Conservation (phyloP, 2,888 invertebrate genomes). For the Drosophila mercatorum region DNA sequence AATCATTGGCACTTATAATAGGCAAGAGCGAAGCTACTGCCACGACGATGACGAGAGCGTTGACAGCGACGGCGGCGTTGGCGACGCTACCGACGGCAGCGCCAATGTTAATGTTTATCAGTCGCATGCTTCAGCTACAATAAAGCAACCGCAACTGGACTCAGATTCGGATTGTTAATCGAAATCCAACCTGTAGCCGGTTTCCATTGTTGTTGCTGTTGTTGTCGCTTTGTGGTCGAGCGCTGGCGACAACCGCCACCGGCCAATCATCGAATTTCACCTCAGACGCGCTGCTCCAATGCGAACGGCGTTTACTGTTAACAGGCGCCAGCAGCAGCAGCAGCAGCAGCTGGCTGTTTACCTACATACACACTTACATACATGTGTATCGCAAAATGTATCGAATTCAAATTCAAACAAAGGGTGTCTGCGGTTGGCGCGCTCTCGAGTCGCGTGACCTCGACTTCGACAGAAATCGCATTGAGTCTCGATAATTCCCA, state of each 20-base stretch:
- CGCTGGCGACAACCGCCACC: conserved; percentile 46
- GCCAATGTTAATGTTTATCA: conserved; percentile 27
- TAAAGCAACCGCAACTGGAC: conserved; percentile 46
- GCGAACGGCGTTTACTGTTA: conserved; percentile 28
- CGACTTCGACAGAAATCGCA: conserved; percentile 10
- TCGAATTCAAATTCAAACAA: conserved; percentile 46
- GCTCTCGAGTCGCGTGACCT: conserved; percentile 35
- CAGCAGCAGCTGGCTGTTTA: conserved; percentile 24
- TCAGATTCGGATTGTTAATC: conserved; percentile 28
- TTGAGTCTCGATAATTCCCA: conserved; percentile 38
- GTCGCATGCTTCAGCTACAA: conserved; percentile 26
- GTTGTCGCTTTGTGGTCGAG: conserved; percentile 46
- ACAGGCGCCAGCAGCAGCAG: conserved; percentile 20
- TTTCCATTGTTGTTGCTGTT: conserved; percentile 30
- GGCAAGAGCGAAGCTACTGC: conserved; percentile 19
- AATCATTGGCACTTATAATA: conserved; percentile 55
- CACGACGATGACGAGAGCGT: conserved; percentile 11
- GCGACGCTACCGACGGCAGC: background rate
- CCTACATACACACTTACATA: background rate
- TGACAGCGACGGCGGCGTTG: conserved; percentile 18
- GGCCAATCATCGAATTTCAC: conserved; percentile 44
- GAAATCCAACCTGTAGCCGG: conserved; percentile 37
- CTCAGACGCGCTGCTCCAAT: conserved; percentile 15
- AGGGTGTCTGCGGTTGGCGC: conserved; percentile 45
- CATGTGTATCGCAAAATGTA: conserved; percentile 21